Base-by-base conservation (phyloP, 1,140 invertebrate species). In the Heliconius hewitsoni region DNA sequence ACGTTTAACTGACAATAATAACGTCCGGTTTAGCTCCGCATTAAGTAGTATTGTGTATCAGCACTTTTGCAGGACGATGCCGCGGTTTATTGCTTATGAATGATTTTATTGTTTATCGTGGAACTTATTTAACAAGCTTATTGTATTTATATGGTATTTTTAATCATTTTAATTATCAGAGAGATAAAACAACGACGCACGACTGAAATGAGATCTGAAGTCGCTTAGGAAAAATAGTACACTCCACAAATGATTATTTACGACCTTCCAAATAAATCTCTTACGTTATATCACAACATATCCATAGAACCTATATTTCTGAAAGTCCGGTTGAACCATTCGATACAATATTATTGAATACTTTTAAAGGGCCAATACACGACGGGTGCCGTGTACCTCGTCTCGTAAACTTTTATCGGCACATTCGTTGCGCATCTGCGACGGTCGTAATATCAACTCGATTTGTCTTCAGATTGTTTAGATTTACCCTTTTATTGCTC, bases 361-460 rank as follows among this genome's bases (percentile, higher is more conserved):
- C 23, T 57, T 57, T 23, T 9, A 8, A 57, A 57, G 55, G 55
- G 55, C 55, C 55, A 23, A n/a, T 23, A 57, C 55, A n/a, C 55
- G n/a, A 57, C 55, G 55, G 55, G 55, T 57, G 55, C 55, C 55
- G 9, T 57, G n/a, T 57, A 23, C 27, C 34, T 71, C 70, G 70
- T 78, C 78, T 80, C 78, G 71, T 82, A 80, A 82, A 82, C 6
- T 80, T 80, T 82, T 80, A 76, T 78, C 73, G 76, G 5, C 50
- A 70, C 39, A 71, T 71, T 71, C 70, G 70, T 34, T 42, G 71
- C 70, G 66, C 75, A 76, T 76, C 74, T 76, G 75, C 37, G 55
- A 78, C 71, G 77, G 46, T 73, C 71, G 76, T 78, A 73, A 57
- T 55, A 71, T 55, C 50, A 46, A 73, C 74, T 76, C 74, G 74